A percentile compares a stretch with the other conserved stretches of the same genome.
These are phyloP conservation scores for Archilochus colubris DNA, from an alignment of 2,113 vertebrate species.

Conservation along the genomic window DNA sequence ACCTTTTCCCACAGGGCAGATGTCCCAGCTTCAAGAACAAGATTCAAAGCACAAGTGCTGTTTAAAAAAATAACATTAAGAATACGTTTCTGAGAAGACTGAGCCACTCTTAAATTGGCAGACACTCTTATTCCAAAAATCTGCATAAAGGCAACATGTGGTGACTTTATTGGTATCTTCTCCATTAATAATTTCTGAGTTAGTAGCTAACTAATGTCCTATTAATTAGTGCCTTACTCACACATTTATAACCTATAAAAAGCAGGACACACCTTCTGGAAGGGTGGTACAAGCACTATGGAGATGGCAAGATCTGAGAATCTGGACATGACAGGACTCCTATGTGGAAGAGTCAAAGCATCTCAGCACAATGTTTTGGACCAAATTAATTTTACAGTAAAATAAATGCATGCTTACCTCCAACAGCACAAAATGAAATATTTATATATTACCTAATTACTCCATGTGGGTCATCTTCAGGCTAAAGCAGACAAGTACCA, in stretches of 20 bases:
- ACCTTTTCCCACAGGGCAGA: too few species aligned
- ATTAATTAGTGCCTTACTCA: neutral
- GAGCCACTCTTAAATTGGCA: neutral
- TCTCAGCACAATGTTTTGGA: neutral
- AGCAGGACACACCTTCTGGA: neutral
- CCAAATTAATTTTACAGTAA: neutral
- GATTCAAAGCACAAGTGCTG: neutral
- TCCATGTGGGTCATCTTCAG: neutral
- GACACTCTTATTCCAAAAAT: neutral
- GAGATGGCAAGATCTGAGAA: neutral
- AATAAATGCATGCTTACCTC: neutral
- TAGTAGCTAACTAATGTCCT: neutral
- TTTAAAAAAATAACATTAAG: neutral
- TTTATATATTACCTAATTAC: neutral
- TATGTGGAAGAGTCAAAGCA: neutral
- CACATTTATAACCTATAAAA: neutral
- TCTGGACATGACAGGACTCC: neutral
- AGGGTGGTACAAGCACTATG: neutral
- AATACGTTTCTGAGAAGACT: neutral
- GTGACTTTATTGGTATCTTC: neutral
- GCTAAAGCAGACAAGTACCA: neutral
- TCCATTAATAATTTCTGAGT: neutral
- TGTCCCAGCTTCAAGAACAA: neutral
- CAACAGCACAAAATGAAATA: neutral
- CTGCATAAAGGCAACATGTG: neutral